Evolutionary conservation across 2,113 vertebrate genomes (phyloP).

Genomic region (Tyto alba): DNA sequence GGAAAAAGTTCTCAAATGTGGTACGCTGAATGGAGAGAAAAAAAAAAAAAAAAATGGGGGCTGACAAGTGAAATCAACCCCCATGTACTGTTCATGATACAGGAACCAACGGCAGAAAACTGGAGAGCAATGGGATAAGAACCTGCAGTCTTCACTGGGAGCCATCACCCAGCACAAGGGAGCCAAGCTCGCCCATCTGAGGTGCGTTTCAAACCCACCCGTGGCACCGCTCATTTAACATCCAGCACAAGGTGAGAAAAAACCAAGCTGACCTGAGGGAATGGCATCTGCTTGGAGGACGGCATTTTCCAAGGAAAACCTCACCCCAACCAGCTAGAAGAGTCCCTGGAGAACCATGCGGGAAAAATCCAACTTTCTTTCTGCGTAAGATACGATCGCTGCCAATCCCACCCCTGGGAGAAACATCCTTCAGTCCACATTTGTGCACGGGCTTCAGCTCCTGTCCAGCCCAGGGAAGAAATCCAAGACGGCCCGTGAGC

Average conservation of each 20-base stretch:
- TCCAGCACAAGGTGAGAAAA: neutral
- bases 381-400: fast-evolving
- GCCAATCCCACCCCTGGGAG: neutral
- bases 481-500: neutral
- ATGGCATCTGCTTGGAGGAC: fast-evolving
- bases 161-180: neutral
- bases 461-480: neutral
- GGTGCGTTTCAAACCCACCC: fast-evolving
- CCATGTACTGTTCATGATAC: fast-evolving
- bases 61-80: neutral
- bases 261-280: neutral
- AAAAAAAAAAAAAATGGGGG: no score
- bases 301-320: neutral
- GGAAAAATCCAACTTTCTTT: neutral
- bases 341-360: fast-evolving
- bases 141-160: neutral
- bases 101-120: fast-evolving
- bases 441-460: neutral
- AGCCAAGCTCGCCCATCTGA: fast-evolving
- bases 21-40: fast-evolving
- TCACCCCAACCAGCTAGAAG: neutral
- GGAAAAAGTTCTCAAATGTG: neutral
- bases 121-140: neutral
- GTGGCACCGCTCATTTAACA: fast-evolving
- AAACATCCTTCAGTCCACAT: neutral